Conservation (phyloP, 2,113 vertebrate genomes). For the Oxyruncus cristatus region DNA sequence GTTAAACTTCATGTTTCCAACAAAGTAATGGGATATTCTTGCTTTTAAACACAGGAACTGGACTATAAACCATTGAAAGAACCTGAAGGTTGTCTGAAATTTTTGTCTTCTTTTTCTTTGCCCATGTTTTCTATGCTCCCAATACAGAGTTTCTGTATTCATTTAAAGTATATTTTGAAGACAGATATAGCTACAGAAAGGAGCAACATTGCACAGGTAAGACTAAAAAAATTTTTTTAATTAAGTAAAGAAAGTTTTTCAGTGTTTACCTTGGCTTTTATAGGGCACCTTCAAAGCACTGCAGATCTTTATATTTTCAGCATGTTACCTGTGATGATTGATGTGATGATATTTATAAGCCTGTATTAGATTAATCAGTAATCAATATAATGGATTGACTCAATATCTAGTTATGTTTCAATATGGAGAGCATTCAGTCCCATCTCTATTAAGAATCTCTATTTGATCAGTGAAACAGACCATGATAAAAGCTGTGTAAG, state of each 20-base stretch:
- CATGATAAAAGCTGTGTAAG: neutral
- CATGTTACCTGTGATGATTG: neutral
- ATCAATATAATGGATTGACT: neutral
- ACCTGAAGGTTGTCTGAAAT: neutral
- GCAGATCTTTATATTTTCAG: neutral
- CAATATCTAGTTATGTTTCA: neutral
- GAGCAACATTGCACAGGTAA: neutral
- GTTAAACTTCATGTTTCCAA: neutral
- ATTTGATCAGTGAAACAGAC: constrained; percentile 24
- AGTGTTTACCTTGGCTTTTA: neutral
- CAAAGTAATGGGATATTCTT: neutral
- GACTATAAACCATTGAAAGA: neutral
- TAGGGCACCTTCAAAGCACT: neutral
- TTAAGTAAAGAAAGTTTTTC: neutral
- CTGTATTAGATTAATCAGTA: neutral
- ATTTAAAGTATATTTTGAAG: neutral
- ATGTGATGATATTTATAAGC: neutral
- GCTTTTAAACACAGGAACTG: neutral
- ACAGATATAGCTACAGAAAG: neutral
- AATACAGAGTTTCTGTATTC: neutral
- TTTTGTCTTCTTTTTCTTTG: neutral
- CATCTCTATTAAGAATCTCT: neutral
- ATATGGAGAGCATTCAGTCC: neutral
- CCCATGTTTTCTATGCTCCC: neutral
- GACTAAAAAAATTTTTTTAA: neutral